Evolutionary conservation across 1,140 invertebrate genomes (phyloP), one percentile per base, ranked within the genome.

Genomic region (Riptortus pedestris): DNA sequence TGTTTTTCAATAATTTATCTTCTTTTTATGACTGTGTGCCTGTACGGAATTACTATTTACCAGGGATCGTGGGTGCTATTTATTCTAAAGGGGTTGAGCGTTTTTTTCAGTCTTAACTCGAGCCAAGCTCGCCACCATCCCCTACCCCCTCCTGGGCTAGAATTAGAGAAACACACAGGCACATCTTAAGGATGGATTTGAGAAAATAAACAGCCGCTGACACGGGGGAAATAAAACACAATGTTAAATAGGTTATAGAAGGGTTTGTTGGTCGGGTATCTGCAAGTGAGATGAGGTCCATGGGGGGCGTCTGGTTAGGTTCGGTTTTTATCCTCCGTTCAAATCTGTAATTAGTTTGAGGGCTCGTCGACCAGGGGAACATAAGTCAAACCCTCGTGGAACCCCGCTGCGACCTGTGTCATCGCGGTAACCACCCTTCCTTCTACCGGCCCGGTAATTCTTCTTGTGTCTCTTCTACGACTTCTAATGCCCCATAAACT

Each of bases 121-220:
- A n/a, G n/a, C n/a, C n/a, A n/a, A n/a, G n/a, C n/a, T n/a, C n/a
- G n/a, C n/a, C n/a, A n/a, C n/a, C n/a, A n/a, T n/a, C n/a, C n/a
- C n/a, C n/a, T n/a, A n/a, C 45, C 45, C 45, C 45, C 45, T n/a
- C 45, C 45, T 47, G 45, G 18, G 45, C 45, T 47, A 20, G n/a
- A 47, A 22, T 47, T 47, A 47, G 9, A 47, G 45, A 47, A 47
- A 47, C 45, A 47, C n/a, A 47, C 45, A 47, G n/a, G n/a, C n/a
- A n/a, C n/a, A n/a, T n/a, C n/a, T n/a, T n/a, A n/a, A 47, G 45
- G 45, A 22, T 47, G 45, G 16, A 47, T 47, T 47, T 47, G 45
- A 47, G 45, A 47, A 47, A 47, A 47, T 47, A 47, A 47, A 20
- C 45, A 47, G 18, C n/a, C 2, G 9, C 3, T 3, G 16, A 2